Percentiles rank a stretch among this genome's conserved stretches.
Evolutionary conservation across 2,113 vertebrate species (phyloP).

Genomic region (Antennarius striatus): DNA sequence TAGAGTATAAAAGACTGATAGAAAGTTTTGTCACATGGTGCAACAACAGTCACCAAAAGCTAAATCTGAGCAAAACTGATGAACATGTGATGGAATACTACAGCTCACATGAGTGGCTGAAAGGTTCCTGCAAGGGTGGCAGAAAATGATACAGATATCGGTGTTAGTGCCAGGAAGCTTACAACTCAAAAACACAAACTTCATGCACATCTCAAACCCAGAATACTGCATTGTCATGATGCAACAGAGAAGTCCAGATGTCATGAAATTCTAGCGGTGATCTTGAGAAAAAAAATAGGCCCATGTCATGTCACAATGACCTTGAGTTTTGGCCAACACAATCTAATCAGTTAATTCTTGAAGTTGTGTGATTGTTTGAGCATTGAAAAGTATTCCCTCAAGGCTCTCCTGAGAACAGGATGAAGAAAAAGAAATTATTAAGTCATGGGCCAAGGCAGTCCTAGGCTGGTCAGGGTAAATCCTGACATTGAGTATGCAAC

Average conservation of each 20-base stretch:
- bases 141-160: no score
- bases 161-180: no score
- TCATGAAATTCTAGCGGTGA: no score
- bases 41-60: background rate
- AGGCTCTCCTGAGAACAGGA: background rate
- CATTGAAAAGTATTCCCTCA: background rate
- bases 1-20: background rate
- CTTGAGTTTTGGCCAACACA: no score
- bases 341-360: no score
- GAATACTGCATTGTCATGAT: background rate
- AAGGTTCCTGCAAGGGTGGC: no score
- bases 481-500: constrained; percentile 59
- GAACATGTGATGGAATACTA: background rate
- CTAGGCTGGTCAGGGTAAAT: constrained; percentile 38
- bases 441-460: background rate
- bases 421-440: background rate
- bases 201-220: no score
- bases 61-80: background rate
- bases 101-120: no score
- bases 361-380: no score
- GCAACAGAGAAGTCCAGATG: background rate
- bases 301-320: no score
- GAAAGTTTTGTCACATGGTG: constrained; percentile 1
- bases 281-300: no score
- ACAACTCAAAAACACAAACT: no score